phyloP scores from a whole-genome alignment of 2,888 invertebrate species.

The Drosophila pseudotalamancana region DNA sequence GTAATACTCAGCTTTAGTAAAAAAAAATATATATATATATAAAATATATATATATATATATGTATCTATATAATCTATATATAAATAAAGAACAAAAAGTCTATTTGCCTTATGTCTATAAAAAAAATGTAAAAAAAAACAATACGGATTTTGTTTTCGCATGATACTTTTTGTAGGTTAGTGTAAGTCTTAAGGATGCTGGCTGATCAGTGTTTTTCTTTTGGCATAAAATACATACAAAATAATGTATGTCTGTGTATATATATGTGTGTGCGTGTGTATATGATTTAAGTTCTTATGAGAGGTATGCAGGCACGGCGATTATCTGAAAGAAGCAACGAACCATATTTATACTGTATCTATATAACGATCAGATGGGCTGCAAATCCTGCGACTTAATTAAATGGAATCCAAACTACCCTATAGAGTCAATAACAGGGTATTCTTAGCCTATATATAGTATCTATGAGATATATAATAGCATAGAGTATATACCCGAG shows the following conservation, averaged over 20 bases:
- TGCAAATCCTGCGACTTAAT: slow-evolving; percentile 20
- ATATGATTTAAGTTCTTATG: slow-evolving; percentile 48
- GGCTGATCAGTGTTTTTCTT: slow-evolving; percentile 64
- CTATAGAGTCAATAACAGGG: background rate
- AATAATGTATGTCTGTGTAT: slow-evolving; percentile 11
- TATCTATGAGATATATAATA: too few relatives aligned
- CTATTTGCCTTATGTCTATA: slow-evolving; percentile 51
- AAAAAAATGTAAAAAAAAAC: slow-evolving; percentile 11
- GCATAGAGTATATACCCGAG: too few relatives aligned
- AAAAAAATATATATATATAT: slow-evolving; percentile 26
- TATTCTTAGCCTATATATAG: too few relatives aligned
- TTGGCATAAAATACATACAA: slow-evolving; percentile 61
- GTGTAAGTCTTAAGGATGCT: slow-evolving; percentile 45
- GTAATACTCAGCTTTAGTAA: slow-evolving; percentile 26
- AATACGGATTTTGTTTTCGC: slow-evolving; percentile 25
- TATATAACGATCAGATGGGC: slow-evolving; percentile 18
- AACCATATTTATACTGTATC: slow-evolving; percentile 62
- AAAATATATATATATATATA: slow-evolving; percentile 5
- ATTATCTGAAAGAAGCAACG: slow-evolving; percentile 73
- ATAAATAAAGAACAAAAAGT: slow-evolving; percentile 45
- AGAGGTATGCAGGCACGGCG: slow-evolving; percentile 74
- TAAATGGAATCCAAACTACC: slow-evolving; percentile 10
- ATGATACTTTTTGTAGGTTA: background rate
- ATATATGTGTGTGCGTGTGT: slow-evolving; percentile 9
- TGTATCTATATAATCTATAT: slow-evolving; percentile 29